Evolutionary conservation across 2,797 vertebrate species (phyloP), one percentile per base, ranked within the genome.

Genomic region (Eulemur coronatus): DNA sequence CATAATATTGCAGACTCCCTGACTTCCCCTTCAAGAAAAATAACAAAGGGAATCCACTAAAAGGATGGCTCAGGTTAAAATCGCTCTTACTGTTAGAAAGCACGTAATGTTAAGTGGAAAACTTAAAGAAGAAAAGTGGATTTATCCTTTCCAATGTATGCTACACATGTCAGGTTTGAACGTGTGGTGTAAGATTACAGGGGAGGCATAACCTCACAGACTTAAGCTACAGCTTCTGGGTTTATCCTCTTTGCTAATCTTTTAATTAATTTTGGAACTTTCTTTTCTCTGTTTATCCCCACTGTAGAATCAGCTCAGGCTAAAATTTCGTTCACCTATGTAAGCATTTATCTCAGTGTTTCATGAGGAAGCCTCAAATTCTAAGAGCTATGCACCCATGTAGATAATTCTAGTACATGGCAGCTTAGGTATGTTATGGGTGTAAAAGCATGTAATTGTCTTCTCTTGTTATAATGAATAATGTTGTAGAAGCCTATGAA

Each of bases 401-500:
- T 96, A 97, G 91, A 93, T 79, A 93, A 80, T 85, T 92, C n/a
- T 28, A 92, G 85, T 93, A 95, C 93, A 85, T 97, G 84, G 95
- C 93, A 96, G 69, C 12, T 96, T 92, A 90, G 33, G 84, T 84
- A 63, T 81, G 86, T 94, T 85, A 96, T 88, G 78, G 84, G 59
- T 96, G 57, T 81, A 96, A 97, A 92, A 85, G 84, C 63, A 87
- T 72, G 84, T 96, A 95, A 97, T 96, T 93, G 87, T 95, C 96
- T 96, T 96, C 61, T 63, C 69, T 94, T 93, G 84, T 76, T 96
- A 85, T 55, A 96, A 86, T 95, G 92, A 95, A 87, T 93, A 94
- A 61, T 84, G 61, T 90, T 87, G 41, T 92, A 97, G 91, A 95
- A 96, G 50, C 33, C 72, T 35, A 72, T n/a, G 69, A 95, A 92